Conservation (phyloP, 2,888 invertebrate genomes). For the Zelleria hepariella region DNA sequence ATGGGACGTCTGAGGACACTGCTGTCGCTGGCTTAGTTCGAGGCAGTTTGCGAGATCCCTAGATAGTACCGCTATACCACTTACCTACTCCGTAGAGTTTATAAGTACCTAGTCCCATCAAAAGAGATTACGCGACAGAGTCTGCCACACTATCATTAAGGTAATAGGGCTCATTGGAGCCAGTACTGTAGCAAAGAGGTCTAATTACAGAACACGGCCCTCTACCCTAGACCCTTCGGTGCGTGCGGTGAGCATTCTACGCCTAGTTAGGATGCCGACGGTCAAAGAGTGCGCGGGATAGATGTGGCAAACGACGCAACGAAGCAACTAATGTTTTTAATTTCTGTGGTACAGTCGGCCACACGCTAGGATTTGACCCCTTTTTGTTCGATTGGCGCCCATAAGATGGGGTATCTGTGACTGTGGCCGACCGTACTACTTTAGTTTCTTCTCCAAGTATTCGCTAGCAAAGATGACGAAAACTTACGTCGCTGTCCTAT, state of each 20-base stretch:
- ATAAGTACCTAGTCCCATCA: slow-evolving; percentile 19
- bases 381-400: no score
- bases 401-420: no score
- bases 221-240: slow-evolving; percentile 24
- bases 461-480: no score
- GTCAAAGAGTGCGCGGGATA: slow-evolving; percentile 15
- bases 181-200: slow-evolving; percentile 40
- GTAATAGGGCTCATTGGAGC: slow-evolving; percentile 3
- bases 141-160: slow-evolving; percentile 4
- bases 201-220: slow-evolving; percentile 55
- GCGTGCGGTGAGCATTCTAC: slow-evolving; percentile 21
- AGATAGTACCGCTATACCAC: not conserved
- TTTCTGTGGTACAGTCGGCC: not conserved
- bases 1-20: no score
- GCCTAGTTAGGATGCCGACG: slow-evolving; percentile 1
- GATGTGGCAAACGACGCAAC: not conserved
- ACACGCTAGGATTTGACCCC: no score
- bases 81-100: not conserved
- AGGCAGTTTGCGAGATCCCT: no score
- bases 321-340: not conserved
- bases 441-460: no score
- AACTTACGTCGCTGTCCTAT: no score
- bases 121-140: not conserved
- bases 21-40: no score
- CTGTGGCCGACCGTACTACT: no score